Conservation (phyloP, 2,888 invertebrate species). For the Tortricodes alternella region DNA sequence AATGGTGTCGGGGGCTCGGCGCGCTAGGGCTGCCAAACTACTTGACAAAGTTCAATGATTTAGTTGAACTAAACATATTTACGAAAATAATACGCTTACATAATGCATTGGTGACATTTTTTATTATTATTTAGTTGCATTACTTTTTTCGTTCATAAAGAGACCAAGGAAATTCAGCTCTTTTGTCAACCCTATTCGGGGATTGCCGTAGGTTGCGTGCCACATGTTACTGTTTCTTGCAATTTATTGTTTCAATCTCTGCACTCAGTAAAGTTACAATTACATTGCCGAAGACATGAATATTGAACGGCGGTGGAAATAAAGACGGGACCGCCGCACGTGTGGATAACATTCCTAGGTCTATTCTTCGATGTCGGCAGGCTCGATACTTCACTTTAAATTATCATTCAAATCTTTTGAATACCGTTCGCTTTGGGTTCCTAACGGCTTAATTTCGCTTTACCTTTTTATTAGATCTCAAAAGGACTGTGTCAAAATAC, state of each 20-base stretch:
- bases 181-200: constrained; percentile 16
- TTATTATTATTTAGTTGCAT: too few species aligned
- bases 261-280: constrained; percentile 42
- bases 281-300: constrained; percentile 37
- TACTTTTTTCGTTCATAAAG: not conserved
- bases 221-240: constrained; percentile 68
- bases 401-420: too few species aligned
- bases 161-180: not conserved
- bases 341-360: constrained; percentile 19
- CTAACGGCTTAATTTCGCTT: not conserved
- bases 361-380: not conserved
- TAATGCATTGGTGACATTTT: too few species aligned
- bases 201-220: constrained; percentile 37
- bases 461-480: too few species aligned
- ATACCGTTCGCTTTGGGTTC: too few species aligned
- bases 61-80: not conserved
- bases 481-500: too few species aligned
- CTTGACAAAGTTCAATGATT: not conserved
- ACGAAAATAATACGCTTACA: not conserved
- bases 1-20: constrained; percentile 57
- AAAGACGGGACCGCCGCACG: constrained; percentile 17
- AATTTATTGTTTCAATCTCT: constrained; percentile 74
- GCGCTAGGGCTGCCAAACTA: constrained; percentile 19
- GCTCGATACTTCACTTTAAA: not conserved
- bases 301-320: constrained; percentile 24